Evolutionary conservation across 2,113 vertebrate genomes (phyloP), one percentile per base, ranked within the genome.

Genomic region (Budorcas taxicolor): DNA sequence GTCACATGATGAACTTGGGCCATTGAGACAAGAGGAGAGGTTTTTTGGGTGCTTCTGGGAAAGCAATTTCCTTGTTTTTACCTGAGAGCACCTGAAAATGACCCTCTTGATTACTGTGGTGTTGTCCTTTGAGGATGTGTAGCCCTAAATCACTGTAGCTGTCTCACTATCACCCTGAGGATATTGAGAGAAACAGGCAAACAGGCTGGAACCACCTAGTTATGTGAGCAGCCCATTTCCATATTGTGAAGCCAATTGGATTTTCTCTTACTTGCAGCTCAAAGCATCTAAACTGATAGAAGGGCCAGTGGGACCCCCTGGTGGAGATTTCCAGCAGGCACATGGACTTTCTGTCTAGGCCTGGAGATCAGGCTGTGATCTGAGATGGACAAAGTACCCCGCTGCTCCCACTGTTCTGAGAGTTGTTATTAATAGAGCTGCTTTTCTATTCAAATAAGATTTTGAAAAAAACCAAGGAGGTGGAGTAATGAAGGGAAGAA

Each of bases 401-500:
- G 7, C 16, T 19, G 16, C 40, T 60, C 47, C 50, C 5, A 3
- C 17, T 23, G 17, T 92, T 71, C 64, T 33, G 19, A 43, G 85
- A 89, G 4, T n/a, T 36, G 21, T 4, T 57, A 16, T 64, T 87
- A 83, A 86, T 67, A 78, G 40, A 36, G 33, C 43, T 13, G 6
- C n/a, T 94, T 94, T 97, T 16, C 88, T 95, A 40, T n/a, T n/a
- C 53, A 85, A 92, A 57, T 81, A 74, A 25, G 55, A 40, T 60
- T 60, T 31, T 6, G 0, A 11, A 33, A 71, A 64, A 74, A 71
- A n/a, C 19, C 16, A 90, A 78, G 50, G 53, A 60, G 67, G 33
- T 84, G 11, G 76, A 82, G n/a, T 58, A 10, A 55, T 15, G 62
- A 86, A 57, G 92, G 88, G 88, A 90, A 93, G 96, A 82, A 29